Evolutionary conservation across 2,113 vertebrate genomes (phyloP), one percentile per base, ranked within the genome.

Genomic region (Labrus mixtus): DNA sequence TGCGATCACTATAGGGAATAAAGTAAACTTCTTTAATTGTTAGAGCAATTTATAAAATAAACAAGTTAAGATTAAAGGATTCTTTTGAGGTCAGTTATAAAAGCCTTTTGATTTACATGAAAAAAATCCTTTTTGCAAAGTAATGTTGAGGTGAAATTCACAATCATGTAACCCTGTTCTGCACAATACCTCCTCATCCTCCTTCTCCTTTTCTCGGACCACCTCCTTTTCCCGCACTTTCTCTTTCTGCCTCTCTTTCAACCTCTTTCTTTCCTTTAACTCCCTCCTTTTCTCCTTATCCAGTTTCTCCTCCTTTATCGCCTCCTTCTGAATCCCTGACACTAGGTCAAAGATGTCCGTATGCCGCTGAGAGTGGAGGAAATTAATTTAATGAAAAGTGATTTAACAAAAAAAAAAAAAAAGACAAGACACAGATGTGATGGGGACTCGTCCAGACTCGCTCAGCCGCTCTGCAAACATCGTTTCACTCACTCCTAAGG

Each of bases 271-370:
- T 15, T 93, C 86, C 93, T 95, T 95, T 87, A 95, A 91, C 68
- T 93, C 94, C 75, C 85, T 95, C 87, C 90, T 93, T 55, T 85
- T 94, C 51, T 90, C 93, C 74, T 95, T 93, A 73, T 92, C 89
- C 94, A 95, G 92, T 61, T 90, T 95, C 79, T 93, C 94, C 83
- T 95, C 93, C 91, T 94, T 93, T 68, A 90, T 75, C 8, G 80
- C 76, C 20, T 91, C 89, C 83, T 81, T 89, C 68, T 94, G 94
- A 67, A 94, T 93, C 69, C 88, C 91, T 84, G 94, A 95, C 1
- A 96, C 93, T 92, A 95, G 91, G 88, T 94, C 93, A 91, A 94
- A 95, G 87, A 95, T 93, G 92, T 96, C 94, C 92, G 60, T 79
- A 70, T 93, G 94, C 12, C 0, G 92, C 94, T 96, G 87, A 84